phyloP scores from a whole-genome alignment of 2,113 vertebrate species.

The Tragelaphus scriptus region DNA sequence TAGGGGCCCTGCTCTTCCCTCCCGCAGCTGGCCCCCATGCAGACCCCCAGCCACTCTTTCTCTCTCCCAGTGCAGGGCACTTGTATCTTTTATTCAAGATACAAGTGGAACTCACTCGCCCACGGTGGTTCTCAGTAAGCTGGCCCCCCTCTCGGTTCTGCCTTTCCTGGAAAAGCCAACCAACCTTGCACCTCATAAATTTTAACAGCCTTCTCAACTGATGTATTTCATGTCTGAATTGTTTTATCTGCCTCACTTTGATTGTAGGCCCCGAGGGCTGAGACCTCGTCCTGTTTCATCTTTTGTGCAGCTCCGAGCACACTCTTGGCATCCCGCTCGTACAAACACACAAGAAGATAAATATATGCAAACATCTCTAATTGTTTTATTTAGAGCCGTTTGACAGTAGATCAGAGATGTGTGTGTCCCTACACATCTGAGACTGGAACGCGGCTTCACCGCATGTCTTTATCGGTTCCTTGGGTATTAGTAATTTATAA shows the following conservation, averaged over 20 bases:
- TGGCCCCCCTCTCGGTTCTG: neutral
- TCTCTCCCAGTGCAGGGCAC: neutral
- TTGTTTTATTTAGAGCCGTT: constrained; percentile 35
- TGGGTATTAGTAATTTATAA: constrained; percentile 48
- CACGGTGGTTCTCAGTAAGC: fast-evolving
- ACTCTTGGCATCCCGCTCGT: neutral
- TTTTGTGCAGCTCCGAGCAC: neutral
- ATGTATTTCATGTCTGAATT: neutral
- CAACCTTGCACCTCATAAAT: constrained; percentile 47
- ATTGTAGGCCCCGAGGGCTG: constrained; percentile 50
- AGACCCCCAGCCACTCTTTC: no score
- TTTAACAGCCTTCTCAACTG: neutral
- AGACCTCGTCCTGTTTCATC: constrained; percentile 35
- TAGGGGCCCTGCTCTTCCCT: fast-evolving
- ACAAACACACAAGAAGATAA: neutral
- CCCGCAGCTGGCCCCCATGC: fast-evolving
- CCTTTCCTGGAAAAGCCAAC: constrained; percentile 24
- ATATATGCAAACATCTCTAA: constrained; percentile 24
- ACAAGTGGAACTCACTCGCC: neutral
- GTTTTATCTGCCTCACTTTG: constrained; percentile 48
- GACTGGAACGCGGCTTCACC: fast-evolving
- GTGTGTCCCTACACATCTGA: neutral
- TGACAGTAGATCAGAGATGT: constrained; percentile 13
- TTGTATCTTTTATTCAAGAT: neutral
- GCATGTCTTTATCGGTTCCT: constrained; percentile 18